These are phyloP conservation scores for Mayetiola destructor DNA, from an alignment of 2,888 invertebrate genomes.

Conservation along the genomic window DNA sequence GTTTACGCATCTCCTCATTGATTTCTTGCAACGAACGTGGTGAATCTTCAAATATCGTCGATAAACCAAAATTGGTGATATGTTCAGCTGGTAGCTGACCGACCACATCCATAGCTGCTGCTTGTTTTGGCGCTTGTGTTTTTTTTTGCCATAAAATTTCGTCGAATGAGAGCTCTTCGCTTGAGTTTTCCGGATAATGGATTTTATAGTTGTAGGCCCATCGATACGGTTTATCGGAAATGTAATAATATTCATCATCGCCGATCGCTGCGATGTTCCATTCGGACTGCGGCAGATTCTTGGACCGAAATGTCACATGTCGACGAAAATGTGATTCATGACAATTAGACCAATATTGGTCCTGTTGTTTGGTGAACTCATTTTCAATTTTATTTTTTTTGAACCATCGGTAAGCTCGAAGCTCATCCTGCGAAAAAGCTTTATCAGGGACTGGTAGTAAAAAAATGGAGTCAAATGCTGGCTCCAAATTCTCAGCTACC, in stretches of 20 bases:
- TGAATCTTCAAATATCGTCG: too few relatives aligned
- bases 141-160: slow-evolving; percentile 24
- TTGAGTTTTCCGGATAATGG: slow-evolving; percentile 25
- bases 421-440: slow-evolving; percentile 30
- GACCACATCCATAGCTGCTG: too few relatives aligned
- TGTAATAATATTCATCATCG: too few relatives aligned
- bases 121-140: too few relatives aligned
- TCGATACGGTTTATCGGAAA: too few relatives aligned
- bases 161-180: slow-evolving; percentile 28
- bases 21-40: too few relatives aligned
- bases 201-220: too few relatives aligned
- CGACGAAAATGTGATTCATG: slow-evolving; percentile 22
- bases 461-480: slow-evolving; percentile 29
- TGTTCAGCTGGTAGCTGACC: too few relatives aligned
- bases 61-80: too few relatives aligned
- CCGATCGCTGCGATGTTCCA: background rate
- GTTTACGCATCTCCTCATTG: too few relatives aligned
- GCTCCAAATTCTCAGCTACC: slow-evolving; percentile 19
- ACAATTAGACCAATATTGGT: slow-evolving; percentile 24
- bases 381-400: slow-evolving; percentile 23
- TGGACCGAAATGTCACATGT: slow-evolving; percentile 28
- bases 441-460: slow-evolving; percentile 29
- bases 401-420: slow-evolving; percentile 26
- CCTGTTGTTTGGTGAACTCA: slow-evolving; percentile 23
- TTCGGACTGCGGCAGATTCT: slow-evolving; percentile 21